Percentiles rank a stretch among this genome's conserved stretches.
These are phyloP conservation scores for Sphaerophoria taeniata DNA, from an alignment of 2,888 invertebrate species.

Conservation along the genomic window DNA sequence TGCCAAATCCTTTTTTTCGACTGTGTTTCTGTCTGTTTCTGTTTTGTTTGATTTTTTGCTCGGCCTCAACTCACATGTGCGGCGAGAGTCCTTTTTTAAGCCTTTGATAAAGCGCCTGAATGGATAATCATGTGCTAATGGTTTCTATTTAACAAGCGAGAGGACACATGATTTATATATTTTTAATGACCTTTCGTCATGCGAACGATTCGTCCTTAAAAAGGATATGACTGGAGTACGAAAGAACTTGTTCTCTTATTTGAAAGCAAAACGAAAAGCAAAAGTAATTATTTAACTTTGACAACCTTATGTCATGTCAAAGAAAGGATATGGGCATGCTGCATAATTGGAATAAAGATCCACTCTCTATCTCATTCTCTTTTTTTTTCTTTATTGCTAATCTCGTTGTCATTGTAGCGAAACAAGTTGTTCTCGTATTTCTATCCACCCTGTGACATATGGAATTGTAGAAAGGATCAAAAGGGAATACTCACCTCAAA, in stretches of 20 bases:
- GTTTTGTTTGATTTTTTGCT: constrained; percentile 12
- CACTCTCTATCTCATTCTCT: constrained; percentile 2
- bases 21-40: constrained; percentile 21
- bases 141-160: constrained; percentile 66
- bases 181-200: constrained; percentile 60
- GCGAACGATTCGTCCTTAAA: not conserved
- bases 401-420: constrained; percentile 61
- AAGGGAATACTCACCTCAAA: constrained; percentile 39
- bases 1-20: constrained; percentile 5
- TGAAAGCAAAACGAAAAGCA: constrained; percentile 1
- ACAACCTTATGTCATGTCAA: constrained; percentile 31
- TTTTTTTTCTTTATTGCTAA: constrained; percentile 22
- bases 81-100: constrained; percentile 33
- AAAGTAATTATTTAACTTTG: constrained; percentile 67
- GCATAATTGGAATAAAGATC: constrained; percentile 50
- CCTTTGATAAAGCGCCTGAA: constrained; percentile 60
- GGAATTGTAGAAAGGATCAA: constrained; percentile 56
- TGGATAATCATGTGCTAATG: constrained; percentile 72
- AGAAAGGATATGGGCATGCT: constrained; percentile 36
- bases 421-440: constrained; percentile 39
- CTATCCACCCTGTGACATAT: constrained; percentile 10
- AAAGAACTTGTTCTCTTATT: not conserved
- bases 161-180: constrained; percentile 70
- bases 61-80: constrained; percentile 42
- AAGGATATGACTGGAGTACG: no score